These are phyloP conservation scores for Andricus quercusramuli DNA, from an alignment of 2,888 invertebrate genomes.

Conservation along the genomic window DNA sequence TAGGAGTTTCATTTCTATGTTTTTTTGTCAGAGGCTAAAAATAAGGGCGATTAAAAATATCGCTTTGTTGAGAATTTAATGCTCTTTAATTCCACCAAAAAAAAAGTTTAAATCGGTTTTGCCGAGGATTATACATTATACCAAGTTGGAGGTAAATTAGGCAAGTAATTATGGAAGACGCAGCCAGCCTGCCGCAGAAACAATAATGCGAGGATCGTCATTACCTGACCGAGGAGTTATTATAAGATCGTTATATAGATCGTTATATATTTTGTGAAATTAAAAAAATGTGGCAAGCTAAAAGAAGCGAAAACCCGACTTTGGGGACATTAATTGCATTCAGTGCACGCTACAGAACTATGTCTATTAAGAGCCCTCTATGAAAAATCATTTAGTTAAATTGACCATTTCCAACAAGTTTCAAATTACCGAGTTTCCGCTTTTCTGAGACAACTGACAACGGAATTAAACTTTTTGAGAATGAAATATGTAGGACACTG, in stretches of 20 bases:
- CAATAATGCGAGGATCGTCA: constrained; percentile 70
- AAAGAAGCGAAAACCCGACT: constrained; percentile 4
- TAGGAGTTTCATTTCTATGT: too few relatives aligned
- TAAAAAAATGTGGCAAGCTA: constrained; percentile 33
- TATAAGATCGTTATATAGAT: constrained; percentile 70
- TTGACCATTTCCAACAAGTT: constrained; percentile 4
- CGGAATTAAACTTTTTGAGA: neutral
- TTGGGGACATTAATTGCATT: constrained; percentile 10
- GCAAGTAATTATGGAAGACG: constrained; percentile 68
- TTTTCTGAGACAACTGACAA: neutral
- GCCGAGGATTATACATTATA: neutral
- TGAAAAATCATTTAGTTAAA: constrained; percentile 14
- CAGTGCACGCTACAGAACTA: neutral
- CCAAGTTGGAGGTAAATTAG: constrained; percentile 60
- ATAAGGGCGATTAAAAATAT: too few relatives aligned
- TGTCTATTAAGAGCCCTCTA: neutral
- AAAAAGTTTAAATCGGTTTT: neutral
- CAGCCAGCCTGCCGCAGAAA: constrained; percentile 65
- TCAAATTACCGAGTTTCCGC: neutral
- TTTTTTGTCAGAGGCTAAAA: too few relatives aligned
- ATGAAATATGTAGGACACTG: too few relatives aligned
- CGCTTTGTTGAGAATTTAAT: too few relatives aligned
- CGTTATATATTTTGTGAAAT: constrained; percentile 39
- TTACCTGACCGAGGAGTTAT: constrained; percentile 67
- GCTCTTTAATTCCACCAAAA: too few relatives aligned